A percentile compares a stretch with the other conserved stretches of the same genome.
phyloP scores from a whole-genome alignment of 2,113 vertebrate species.

The Anas platyrhynchos region DNA sequence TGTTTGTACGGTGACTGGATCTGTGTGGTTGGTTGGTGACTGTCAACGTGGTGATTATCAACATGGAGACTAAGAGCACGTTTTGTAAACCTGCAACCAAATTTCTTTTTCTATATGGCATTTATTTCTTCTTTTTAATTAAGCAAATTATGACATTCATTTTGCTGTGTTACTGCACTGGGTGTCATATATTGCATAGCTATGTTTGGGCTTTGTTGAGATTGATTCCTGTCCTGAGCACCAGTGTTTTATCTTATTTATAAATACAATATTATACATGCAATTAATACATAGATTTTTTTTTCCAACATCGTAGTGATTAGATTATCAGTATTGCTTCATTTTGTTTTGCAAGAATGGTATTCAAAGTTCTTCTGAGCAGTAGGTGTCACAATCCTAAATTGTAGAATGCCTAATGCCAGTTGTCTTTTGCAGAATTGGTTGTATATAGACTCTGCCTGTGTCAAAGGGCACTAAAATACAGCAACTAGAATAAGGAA shows the following conservation, averaged over 20 bases:
- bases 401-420: background rate
- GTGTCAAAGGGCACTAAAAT: background rate
- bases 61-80: no score
- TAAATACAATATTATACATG: background rate
- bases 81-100: background rate
- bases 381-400: background rate
- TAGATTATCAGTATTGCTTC: background rate
- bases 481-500: background rate
- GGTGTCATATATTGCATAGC: background rate
- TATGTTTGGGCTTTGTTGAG: background rate
- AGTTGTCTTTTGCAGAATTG: background rate
- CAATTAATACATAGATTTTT: background rate
- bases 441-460: background rate
- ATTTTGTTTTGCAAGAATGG: background rate
- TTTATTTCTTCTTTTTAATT: background rate
- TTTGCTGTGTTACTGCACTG: background rate
- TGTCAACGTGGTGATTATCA: no score
- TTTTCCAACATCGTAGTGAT: background rate
- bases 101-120: background rate
- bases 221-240: background rate
- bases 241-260: background rate
- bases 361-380: background rate
- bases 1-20: background rate
- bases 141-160: background rate
- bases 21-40: no score